phyloP scores from a whole-genome alignment of 2,888 invertebrate species.

The Cosmorhoe ocellata region DNA sequence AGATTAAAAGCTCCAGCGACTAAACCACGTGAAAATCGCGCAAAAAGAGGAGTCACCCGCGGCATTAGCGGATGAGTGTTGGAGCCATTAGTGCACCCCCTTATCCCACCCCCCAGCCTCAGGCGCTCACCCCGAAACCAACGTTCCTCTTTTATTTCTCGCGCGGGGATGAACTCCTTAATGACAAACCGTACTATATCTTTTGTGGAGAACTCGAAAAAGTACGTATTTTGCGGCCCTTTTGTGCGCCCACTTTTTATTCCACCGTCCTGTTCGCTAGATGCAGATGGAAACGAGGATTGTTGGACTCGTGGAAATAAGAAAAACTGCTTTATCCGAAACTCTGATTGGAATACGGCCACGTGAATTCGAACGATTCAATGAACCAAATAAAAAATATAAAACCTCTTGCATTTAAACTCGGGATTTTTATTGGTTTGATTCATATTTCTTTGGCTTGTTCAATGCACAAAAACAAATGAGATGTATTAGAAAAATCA shows the following conservation, averaged over 20 bases:
- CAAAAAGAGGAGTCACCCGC: conserved; percentile 82
- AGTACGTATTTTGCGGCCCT: conserved; percentile 82
- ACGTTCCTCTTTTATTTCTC: conserved; percentile 81
- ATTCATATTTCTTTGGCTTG: not conserved
- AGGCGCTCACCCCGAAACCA: conserved; percentile 61
- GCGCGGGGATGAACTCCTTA: conserved; percentile 83
- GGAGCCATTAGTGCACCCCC: conserved; percentile 78
- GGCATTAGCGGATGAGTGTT: conserved; percentile 83
- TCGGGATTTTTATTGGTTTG: conserved; percentile 16
- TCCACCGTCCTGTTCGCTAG: conserved; percentile 51
- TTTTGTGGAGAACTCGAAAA: conserved; percentile 81
- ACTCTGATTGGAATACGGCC: conserved; percentile 46
- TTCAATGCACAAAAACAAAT: no score
- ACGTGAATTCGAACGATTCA: conserved; percentile 31
- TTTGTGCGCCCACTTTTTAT: conserved; percentile 79
- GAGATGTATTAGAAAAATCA: no score
- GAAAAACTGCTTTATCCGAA: conserved; percentile 61
- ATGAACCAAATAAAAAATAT: conserved; percentile 26
- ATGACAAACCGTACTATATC: conserved; percentile 83
- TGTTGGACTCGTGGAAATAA: conserved; percentile 56
- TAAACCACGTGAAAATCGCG: conserved; percentile 81
- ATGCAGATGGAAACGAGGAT: conserved; percentile 57
- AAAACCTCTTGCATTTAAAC: conserved; percentile 22
- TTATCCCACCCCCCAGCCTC: conserved; percentile 39
- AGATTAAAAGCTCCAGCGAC: conserved; percentile 80